These are phyloP conservation scores for Clepsis dumicolana DNA, from an alignment of 2,888 invertebrate genomes.

Conservation along the genomic window DNA sequence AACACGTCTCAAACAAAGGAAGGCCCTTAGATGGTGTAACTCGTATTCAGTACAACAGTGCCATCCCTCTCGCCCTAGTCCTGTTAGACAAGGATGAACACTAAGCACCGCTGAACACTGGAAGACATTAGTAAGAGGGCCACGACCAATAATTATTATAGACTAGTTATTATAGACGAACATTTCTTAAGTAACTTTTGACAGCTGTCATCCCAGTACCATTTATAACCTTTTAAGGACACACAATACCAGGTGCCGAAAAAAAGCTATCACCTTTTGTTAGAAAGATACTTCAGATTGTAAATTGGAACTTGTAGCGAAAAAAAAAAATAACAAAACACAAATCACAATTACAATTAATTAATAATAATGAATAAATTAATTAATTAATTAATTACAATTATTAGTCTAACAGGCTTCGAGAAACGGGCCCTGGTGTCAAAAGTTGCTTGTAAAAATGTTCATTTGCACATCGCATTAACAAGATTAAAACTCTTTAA, in stretches of 20 bases:
- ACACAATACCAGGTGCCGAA: no score
- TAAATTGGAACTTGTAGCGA: no score
- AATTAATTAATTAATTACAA: no score
- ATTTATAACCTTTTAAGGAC: no score
- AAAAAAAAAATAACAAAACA: no score
- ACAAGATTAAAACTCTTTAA: constrained; percentile 31
- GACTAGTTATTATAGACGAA: constrained; percentile 16
- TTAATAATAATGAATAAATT: no score
- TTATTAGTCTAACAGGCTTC: no score
- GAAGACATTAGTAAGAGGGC: constrained; percentile 40
- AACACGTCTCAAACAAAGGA: background rate
- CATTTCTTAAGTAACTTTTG: background rate
- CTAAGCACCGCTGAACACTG: background rate
- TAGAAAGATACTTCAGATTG: no score
- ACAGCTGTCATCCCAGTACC: background rate
- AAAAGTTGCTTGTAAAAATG: background rate
- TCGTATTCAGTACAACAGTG: background rate
- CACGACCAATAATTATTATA: constrained; percentile 30
- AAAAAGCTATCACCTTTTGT: no score
- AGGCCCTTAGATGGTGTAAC: background rate
- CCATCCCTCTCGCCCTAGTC: background rate
- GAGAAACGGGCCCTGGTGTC: no score
- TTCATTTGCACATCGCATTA: constrained; percentile 4
- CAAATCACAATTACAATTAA: no score
- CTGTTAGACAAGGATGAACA: background rate